Evolutionary conservation across 2,888 invertebrate genomes (phyloP).

Genomic region (Epinotia bilunana): DNA sequence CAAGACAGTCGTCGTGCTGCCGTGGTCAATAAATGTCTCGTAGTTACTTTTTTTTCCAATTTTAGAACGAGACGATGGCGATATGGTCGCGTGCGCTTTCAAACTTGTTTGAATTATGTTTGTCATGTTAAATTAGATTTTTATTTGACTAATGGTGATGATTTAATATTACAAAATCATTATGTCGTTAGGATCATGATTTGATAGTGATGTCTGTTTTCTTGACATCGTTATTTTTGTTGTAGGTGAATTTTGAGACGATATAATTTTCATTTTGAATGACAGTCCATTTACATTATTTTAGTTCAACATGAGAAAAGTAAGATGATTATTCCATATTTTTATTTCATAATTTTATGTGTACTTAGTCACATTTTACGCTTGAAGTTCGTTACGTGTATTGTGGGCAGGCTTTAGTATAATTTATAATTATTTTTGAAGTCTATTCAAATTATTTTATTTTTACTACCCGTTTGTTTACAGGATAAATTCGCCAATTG

Average conservation of each 20-base stretch:
- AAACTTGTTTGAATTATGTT: slow-evolving; percentile 50
- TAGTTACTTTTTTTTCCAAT: slow-evolving; percentile 57
- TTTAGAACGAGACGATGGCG: slow-evolving; percentile 49
- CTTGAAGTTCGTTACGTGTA: not conserved
- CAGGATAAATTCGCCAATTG: no score
- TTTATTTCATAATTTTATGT: not conserved
- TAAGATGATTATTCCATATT: no score
- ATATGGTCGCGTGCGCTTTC: slow-evolving; percentile 48
- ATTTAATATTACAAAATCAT: slow-evolving; percentile 6
- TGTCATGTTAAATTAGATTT: slow-evolving; percentile 45
- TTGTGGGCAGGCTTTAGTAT: not conserved
- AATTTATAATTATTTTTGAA: not conserved
- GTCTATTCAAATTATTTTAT: not conserved
- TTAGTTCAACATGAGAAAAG: not conserved
- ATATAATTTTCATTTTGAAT: not conserved
- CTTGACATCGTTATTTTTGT: not conserved
- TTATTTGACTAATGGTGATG: slow-evolving; percentile 19
- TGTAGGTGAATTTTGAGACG: not conserved
- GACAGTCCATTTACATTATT: not conserved
- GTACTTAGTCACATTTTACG: not conserved
- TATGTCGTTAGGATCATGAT: not conserved
- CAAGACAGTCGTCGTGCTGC: slow-evolving; percentile 57
- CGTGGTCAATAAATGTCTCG: slow-evolving; percentile 56
- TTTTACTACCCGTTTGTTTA: not conserved
- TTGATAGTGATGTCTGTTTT: not conserved